These are phyloP conservation scores for Dufourea novaeangliae DNA, from an alignment of 1,140 invertebrate species.

Conservation along the genomic window DNA sequence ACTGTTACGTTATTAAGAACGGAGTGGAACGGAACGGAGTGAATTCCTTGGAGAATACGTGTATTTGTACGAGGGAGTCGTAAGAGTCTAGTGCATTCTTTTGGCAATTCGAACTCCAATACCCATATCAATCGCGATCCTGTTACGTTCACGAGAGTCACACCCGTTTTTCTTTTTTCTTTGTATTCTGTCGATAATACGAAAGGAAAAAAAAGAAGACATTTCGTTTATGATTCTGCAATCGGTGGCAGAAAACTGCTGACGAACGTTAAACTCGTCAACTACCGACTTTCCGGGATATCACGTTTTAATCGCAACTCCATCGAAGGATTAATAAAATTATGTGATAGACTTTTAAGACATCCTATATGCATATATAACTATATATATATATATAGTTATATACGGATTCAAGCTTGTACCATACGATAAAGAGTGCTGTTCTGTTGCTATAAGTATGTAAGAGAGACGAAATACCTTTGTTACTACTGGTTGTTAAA, in stretches of 20 bases:
- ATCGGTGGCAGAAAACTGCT: too few species aligned
- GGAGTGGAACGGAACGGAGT: not conserved
- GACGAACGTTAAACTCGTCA: not conserved
- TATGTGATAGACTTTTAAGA: conserved; percentile 31
- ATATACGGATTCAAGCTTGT: conserved; percentile 60
- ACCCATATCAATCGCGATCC: conserved; percentile 3
- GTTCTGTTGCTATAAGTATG: conserved; percentile 68
- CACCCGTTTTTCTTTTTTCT: not conserved
- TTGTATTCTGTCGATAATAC: not conserved
- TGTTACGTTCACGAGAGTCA: not conserved
- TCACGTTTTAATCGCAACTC: not conserved
- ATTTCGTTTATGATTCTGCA: not conserved
- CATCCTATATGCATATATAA: conserved; percentile 53
- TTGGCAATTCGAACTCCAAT: not conserved
- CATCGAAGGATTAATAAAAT: not conserved
- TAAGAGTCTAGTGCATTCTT: conserved; percentile 34
- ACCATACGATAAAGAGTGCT: conserved; percentile 63
- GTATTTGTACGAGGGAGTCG: conserved; percentile 49
- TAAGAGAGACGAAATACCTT: conserved; percentile 73
- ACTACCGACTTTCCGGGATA: not conserved
- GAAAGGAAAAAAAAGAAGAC: not conserved
- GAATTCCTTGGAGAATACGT: conserved; percentile 56
- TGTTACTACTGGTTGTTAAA: conserved; percentile 78
- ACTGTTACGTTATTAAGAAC: conserved; percentile 64
- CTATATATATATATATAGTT: conserved; percentile 61